Evolutionary conservation across 2,113 vertebrate genomes (phyloP).

Genomic region (Centropus unirufus): DNA sequence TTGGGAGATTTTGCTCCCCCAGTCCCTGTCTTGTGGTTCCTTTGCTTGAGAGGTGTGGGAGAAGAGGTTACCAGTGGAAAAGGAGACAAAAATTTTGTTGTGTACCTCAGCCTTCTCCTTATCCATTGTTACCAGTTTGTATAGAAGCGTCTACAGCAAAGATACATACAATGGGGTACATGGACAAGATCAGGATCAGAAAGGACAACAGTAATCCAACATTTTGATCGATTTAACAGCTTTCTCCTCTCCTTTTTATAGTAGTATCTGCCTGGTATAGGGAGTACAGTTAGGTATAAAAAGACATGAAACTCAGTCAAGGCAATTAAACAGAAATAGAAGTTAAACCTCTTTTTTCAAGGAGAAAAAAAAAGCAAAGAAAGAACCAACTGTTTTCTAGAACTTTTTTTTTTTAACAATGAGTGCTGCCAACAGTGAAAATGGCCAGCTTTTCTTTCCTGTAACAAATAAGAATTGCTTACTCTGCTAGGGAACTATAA

Average conservation of each 20-base stretch:
- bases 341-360: background rate
- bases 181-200: background rate
- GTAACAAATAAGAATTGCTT: background rate
- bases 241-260: background rate
- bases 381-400: background rate
- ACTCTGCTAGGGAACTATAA: background rate
- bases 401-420: background rate
- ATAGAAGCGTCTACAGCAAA: background rate
- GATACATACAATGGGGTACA: background rate
- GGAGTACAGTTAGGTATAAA: background rate
- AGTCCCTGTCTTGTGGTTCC: too few species aligned
- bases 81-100: too few species aligned
- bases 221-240: background rate
- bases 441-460: background rate
- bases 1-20: too few species aligned
- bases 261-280: background rate
- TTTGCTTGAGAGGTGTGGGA: too few species aligned
- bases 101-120: too few species aligned
- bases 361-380: background rate
- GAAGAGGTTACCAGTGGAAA: too few species aligned
- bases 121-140: too few species aligned
- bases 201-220: background rate
- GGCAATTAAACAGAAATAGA: background rate
- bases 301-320: background rate
- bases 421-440: background rate